These are phyloP conservation scores for Habropoda laboriosa DNA, from an alignment of 1,140 invertebrate species.

Conservation along the genomic window DNA sequence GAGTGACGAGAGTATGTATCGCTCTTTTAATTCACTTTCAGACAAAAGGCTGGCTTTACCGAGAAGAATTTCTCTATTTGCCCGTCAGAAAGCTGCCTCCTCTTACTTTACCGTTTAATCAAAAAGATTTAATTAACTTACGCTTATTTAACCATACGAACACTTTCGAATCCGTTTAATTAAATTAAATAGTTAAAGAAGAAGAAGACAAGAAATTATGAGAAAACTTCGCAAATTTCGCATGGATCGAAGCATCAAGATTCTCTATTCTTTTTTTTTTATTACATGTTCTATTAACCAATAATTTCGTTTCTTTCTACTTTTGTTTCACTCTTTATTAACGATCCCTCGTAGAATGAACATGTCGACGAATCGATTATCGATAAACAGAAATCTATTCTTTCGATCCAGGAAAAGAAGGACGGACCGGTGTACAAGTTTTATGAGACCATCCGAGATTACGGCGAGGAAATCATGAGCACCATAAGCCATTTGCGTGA, in stretches of 20 bases:
- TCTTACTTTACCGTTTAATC: not conserved
- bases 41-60: not conserved
- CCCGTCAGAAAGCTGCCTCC: no score
- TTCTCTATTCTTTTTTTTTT: slow-evolving; percentile 29
- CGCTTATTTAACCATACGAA: no score
- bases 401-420: slow-evolving; percentile 85
- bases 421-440: slow-evolving; percentile 92
- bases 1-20: not conserved
- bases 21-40: not conserved
- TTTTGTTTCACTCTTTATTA: slow-evolving; percentile 18
- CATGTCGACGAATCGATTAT: not conserved
- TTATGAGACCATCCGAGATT: slow-evolving; percentile 89
- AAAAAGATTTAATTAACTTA: not conserved
- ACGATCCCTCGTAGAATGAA: slow-evolving; percentile 25
- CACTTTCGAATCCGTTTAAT: not conserved
- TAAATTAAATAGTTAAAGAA: no score
- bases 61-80: not conserved
- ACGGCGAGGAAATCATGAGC: slow-evolving; percentile 88
- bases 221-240: slow-evolving; percentile 32
- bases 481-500: slow-evolving; percentile 87
- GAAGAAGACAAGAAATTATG: no score
- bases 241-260: not conserved
- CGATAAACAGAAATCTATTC: slow-evolving; percentile 63
- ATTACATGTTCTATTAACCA: not conserved
- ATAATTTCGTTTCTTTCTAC: slow-evolving; percentile 12